Percentiles rank a stretch among this genome's conserved stretches.
Conservation (phyloP, 2,888 invertebrate genomes). For the Rhorus exstirpatorius region DNA sequence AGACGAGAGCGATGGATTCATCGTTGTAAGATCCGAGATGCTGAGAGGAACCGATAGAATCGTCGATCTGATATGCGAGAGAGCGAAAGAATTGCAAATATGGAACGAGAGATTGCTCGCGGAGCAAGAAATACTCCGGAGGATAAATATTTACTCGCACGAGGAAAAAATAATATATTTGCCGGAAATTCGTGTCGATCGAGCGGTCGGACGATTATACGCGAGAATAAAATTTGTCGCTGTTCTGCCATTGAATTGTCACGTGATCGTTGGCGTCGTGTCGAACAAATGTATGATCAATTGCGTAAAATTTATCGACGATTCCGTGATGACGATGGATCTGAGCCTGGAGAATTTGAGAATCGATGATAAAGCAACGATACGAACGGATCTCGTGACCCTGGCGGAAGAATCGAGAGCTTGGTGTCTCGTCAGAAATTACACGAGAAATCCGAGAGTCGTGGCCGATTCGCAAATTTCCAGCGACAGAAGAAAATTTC, state of each 20-base stretch:
- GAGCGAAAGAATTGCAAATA: slow-evolving; percentile 73
- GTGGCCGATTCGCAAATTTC: slow-evolving; percentile 9
- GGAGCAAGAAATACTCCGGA: slow-evolving; percentile 76
- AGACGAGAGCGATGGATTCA: slow-evolving; percentile 66
- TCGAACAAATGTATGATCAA: slow-evolving; percentile 72
- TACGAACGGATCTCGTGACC: slow-evolving; percentile 79
- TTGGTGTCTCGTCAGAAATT: slow-evolving; percentile 82
- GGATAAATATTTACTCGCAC: slow-evolving; percentile 80
- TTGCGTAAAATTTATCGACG: slow-evolving; percentile 76
- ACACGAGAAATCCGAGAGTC: slow-evolving; percentile 71
- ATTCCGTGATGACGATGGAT: slow-evolving; percentile 75
- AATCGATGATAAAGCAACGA: slow-evolving; percentile 55
- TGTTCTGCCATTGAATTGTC: slow-evolving; percentile 76
- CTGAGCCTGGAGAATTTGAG: slow-evolving; percentile 64
- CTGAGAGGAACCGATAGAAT: slow-evolving; percentile 74
- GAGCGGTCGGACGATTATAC: slow-evolving; percentile 71
- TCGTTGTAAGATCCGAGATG: slow-evolving; percentile 77
- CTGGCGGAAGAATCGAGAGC: slow-evolving; percentile 73
- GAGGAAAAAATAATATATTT: slow-evolving; percentile 72
- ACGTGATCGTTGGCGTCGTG: slow-evolving; percentile 74
- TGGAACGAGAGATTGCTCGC: slow-evolving; percentile 71
- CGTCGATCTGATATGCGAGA: slow-evolving; percentile 78
- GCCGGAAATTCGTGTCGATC: slow-evolving; percentile 74
- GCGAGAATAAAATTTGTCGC: slow-evolving; percentile 75
- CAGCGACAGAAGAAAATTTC: slow-evolving; percentile 73